These are phyloP conservation scores for Porphyrio hochstetteri DNA, from an alignment of 2,113 vertebrate species.

Conservation along the genomic window DNA sequence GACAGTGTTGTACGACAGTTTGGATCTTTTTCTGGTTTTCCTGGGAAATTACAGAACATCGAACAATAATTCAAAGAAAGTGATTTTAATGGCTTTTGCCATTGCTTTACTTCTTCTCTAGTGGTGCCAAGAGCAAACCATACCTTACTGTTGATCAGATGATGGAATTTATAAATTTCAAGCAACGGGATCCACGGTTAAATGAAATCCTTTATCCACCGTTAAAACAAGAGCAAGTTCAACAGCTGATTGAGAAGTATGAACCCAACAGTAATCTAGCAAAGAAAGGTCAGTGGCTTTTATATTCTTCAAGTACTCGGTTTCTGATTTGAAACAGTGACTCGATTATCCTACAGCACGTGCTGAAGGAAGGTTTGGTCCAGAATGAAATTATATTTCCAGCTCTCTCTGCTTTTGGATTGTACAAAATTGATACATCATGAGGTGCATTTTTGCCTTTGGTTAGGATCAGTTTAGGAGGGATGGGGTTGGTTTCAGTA, in stretches of 20 bases:
- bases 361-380: neutral
- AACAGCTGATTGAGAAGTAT: constrained; percentile 94
- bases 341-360: neutral
- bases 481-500: neutral
- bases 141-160: constrained; percentile 95
- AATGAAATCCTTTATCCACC: constrained; percentile 98
- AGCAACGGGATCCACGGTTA: constrained; percentile 92
- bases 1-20: neutral
- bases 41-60: neutral
- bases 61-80: neutral
- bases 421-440: neutral
- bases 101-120: constrained; percentile 59
- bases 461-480: neutral
- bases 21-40: neutral
- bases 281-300: constrained; percentile 86
- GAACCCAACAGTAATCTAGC: constrained; percentile 86
- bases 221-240: constrained; percentile 94
- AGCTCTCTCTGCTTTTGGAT: neutral
- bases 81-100: neutral
- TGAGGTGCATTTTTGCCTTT: neutral
- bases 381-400: neutral
- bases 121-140: constrained; percentile 90
- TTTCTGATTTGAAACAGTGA: neutral
- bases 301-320: neutral
- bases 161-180: constrained; percentile 95